phyloP scores from a whole-genome alignment of 2,113 vertebrate species.

The Gymnarchus niloticus region DNA sequence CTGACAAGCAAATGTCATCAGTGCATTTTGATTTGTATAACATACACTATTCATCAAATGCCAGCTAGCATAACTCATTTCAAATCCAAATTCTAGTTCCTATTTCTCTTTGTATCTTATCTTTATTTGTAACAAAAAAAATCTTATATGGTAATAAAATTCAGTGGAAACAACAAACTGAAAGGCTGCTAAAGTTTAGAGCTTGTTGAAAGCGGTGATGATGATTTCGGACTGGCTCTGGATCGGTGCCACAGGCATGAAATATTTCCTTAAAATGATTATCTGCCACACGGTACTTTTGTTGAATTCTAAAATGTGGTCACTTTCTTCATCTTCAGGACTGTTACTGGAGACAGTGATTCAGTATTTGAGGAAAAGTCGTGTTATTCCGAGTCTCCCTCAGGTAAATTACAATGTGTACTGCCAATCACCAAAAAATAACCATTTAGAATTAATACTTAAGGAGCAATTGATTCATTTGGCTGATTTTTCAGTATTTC shows the following conservation, averaged over 20 bases:
- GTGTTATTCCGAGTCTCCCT: not conserved
- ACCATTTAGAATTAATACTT: constrained; percentile 12
- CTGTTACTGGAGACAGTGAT: constrained; percentile 39
- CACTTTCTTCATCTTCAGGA: not conserved
- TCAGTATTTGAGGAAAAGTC: not conserved
- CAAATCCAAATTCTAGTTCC: constrained; percentile 39
- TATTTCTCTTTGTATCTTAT: constrained; percentile 52
- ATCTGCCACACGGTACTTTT: constrained; percentile 8
- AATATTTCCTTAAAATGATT: not conserved
- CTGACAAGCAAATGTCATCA: constrained; percentile 47
- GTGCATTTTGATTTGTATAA: constrained; percentile 49
- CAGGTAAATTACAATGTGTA: not conserved
- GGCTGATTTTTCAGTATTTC: not conserved
- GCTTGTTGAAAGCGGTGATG: not conserved
- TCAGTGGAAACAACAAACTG: constrained; percentile 51
- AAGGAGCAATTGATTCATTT: not conserved
- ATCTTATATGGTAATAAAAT: constrained; percentile 60
- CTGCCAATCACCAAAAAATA: not conserved
- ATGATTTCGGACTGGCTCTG: not conserved
- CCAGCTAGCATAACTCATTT: constrained; percentile 45
- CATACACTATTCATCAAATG: constrained; percentile 50
- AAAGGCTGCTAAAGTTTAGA: constrained; percentile 35
- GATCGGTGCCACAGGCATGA: not conserved
- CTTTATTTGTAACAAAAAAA: constrained; percentile 60
- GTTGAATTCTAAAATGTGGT: constrained; percentile 11